phyloP scores from a whole-genome alignment of 2,797 vertebrate genomes.

The Mus minutoides region DNA sequence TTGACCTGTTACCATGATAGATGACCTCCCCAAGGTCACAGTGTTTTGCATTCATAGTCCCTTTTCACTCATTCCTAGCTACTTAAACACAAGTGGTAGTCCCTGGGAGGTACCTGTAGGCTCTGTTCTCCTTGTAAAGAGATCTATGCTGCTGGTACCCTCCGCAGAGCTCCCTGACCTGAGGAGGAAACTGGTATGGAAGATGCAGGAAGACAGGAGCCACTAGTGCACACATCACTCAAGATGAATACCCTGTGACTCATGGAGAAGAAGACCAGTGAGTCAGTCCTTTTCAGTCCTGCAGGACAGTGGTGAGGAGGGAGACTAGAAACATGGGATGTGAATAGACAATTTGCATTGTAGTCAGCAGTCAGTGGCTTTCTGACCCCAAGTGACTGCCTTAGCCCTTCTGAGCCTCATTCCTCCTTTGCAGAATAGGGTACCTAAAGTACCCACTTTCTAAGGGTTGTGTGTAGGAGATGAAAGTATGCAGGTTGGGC shows the following conservation, averaged over 20 bases:
- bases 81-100: not conserved
- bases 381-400: not conserved
- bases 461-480: not conserved
- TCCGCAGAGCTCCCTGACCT: not conserved
- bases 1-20: not conserved
- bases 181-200: not conserved
- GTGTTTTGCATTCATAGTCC: not conserved
- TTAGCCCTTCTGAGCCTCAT: not conserved
- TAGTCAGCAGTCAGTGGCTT: not conserved
- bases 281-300: not conserved
- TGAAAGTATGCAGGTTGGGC: not conserved
- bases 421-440: not conserved
- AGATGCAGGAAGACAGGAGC: not conserved
- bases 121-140: not conserved
- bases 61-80: not conserved
- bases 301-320: not conserved
- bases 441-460: not conserved
- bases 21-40: not conserved
- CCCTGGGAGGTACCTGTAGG: not conserved
- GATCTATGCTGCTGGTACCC: not conserved
- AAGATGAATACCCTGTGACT: not conserved
- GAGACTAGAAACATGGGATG: not conserved
- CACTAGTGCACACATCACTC: not conserved
- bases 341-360: not conserved
- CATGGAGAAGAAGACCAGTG: not conserved